These are phyloP conservation scores for Talpa occidentalis DNA, from an alignment of 2,113 vertebrate species.

Conservation along the genomic window DNA sequence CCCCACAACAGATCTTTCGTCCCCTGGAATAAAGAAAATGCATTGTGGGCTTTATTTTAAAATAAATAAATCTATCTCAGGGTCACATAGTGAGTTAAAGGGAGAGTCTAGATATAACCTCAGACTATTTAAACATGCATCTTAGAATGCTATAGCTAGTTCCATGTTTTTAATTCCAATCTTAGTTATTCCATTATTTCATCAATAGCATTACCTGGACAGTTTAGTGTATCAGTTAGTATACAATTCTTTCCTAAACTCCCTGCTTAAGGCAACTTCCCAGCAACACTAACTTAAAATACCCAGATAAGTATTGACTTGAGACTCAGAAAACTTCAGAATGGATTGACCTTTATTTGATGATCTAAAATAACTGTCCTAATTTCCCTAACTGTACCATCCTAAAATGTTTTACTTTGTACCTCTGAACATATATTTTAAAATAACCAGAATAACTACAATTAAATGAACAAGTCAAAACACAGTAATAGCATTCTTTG, in stretches of 20 bases:
- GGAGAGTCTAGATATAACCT: background rate
- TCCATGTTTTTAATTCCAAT: background rate
- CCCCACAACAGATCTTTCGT: background rate
- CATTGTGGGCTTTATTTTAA: background rate
- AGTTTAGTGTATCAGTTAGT: background rate
- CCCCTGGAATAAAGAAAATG: background rate
- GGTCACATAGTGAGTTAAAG: background rate
- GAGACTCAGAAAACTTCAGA: conserved; percentile 41
- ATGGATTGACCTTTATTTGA: conserved; percentile 57
- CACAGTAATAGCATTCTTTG: background rate
- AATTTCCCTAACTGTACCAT: conserved; percentile 63
- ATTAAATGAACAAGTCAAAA: conserved; percentile 26
- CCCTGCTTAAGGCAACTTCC: background rate
- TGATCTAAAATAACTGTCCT: conserved; percentile 75
- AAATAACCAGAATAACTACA: conserved; percentile 38
- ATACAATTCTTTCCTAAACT: background rate
- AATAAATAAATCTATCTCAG: background rate
- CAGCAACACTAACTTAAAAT: conserved; percentile 9
- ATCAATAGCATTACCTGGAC: background rate
- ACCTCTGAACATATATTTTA: conserved; percentile 11
- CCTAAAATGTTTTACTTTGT: conserved; percentile 21
- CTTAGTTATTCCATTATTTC: background rate
- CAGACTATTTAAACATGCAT: background rate
- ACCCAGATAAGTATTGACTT: conserved; percentile 5
- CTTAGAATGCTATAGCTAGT: background rate